A percentile compares a stretch with the other conserved stretches of the same genome.
These are phyloP conservation scores for Xanthia icteritia DNA, from an alignment of 2,888 invertebrate genomes.

Conservation along the genomic window DNA sequence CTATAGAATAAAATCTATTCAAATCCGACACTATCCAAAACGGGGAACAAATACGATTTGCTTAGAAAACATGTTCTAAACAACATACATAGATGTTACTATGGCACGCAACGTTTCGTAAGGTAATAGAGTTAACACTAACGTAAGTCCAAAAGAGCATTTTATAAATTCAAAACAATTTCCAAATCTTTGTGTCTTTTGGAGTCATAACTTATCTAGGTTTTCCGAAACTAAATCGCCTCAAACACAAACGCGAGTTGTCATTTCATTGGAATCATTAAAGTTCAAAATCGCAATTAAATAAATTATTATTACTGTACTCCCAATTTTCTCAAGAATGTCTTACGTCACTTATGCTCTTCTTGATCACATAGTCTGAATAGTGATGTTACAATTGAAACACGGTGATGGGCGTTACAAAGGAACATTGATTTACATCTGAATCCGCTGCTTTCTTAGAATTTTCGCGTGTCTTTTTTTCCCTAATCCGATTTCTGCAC, in stretches of 20 bases:
- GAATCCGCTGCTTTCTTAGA: conserved; percentile 61
- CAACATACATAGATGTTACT: conserved; percentile 42
- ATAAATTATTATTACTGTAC: too few species aligned
- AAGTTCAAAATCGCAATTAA: conserved; percentile 25
- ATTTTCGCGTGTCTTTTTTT: conserved; percentile 58
- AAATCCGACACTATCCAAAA: conserved; percentile 57
- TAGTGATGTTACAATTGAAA: conserved; percentile 69
- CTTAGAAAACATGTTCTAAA: conserved; percentile 54
- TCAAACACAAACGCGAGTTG: background rate
- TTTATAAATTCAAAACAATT: background rate
- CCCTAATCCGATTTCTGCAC: conserved; percentile 38
- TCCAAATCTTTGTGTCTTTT: background rate
- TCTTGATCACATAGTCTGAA: conserved; percentile 55
- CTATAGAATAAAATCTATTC: conserved; percentile 55
- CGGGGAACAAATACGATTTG: conserved; percentile 56
- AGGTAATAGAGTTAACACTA: conserved; percentile 17
- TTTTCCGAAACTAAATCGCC: background rate
- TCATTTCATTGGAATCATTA: background rate
- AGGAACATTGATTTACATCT: conserved; percentile 72
- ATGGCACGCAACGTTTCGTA: conserved; percentile 43
- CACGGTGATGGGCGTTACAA: conserved; percentile 64
- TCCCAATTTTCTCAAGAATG: background rate
- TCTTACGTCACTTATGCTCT: conserved; percentile 24
- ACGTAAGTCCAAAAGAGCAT: background rate
- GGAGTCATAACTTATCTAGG: background rate